A percentile compares a stretch with the other conserved stretches of the same genome.
Evolutionary conservation across 2,113 vertebrate genomes (phyloP).

Genomic region (Struthidea cinerea): DNA sequence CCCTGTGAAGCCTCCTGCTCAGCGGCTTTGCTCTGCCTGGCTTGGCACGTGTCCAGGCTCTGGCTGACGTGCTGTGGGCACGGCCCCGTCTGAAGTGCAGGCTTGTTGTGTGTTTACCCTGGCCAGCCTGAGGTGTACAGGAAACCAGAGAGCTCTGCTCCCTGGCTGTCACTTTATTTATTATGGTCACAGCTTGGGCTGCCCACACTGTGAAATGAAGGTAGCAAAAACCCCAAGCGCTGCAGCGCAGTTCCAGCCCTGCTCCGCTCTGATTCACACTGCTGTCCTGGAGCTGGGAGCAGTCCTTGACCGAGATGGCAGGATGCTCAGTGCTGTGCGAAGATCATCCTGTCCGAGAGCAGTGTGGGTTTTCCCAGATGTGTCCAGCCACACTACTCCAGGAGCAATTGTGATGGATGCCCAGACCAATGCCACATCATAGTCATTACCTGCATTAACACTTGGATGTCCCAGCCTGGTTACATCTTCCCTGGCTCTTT

Average conservation of each 20-base stretch:
- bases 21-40: neutral
- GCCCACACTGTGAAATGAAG: neutral
- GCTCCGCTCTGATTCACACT: neutral
- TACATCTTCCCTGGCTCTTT: neutral
- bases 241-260: neutral
- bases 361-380: neutral
- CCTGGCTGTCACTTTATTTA: conserved; percentile 17
- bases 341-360: accelerated
- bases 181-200: conserved; percentile 31
- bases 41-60: neutral
- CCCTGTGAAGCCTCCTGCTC: neutral
- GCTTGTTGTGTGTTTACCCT: conserved; percentile 53
- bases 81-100: neutral
- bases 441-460: neutral
- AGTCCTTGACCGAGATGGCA: accelerated
- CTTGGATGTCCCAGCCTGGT: neutral
- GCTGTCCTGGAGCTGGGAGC: neutral
- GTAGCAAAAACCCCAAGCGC: neutral
- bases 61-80: neutral
- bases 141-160: conserved; percentile 52
- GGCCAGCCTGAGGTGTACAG: conserved; percentile 46
- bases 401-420: neutral
- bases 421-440: neutral
- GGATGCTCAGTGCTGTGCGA: accelerated
- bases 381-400: neutral